Percentiles rank a stretch among this genome's conserved stretches.
phyloP scores from a whole-genome alignment of 1,140 invertebrate species.

The Calliopsis andreniformis region DNA sequence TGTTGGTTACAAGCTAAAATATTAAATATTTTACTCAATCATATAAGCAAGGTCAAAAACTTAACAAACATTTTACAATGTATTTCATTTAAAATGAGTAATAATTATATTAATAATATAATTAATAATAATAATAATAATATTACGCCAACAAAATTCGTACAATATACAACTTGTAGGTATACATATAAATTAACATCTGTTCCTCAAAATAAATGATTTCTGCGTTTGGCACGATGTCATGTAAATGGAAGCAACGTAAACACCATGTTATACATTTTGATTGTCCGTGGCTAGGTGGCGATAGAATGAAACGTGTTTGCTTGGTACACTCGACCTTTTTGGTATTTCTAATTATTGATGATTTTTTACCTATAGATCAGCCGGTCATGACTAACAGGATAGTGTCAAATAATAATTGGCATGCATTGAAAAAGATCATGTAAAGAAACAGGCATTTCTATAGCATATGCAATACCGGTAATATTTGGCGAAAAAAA shows the following conservation, averaged over 20 bases:
- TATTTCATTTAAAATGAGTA: conserved; percentile 75
- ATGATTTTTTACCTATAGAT: conserved; percentile 32
- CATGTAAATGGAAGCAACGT: conserved; percentile 75
- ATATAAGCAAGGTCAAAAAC: conserved; percentile 81
- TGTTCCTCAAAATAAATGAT: conserved; percentile 65
- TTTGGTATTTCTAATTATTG: conserved; percentile 45
- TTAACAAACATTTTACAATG: conserved; percentile 82
- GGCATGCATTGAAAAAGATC: conserved; percentile 3
- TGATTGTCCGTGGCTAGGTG: conserved; percentile 76
- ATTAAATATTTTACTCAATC: conserved; percentile 77
- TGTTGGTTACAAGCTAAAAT: conserved; percentile 80
- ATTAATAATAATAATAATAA: conserved; percentile 64
- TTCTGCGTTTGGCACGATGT: conserved; percentile 75
- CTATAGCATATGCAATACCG: background rate
- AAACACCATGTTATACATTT: conserved; percentile 72
- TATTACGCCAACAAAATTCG: conserved; percentile 70
- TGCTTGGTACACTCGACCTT: conserved; percentile 48
- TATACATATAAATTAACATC: conserved; percentile 53
- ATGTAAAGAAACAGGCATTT: background rate
- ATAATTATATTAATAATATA: conserved; percentile 73
- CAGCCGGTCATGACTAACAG: conserved; percentile 49
- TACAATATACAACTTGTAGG: conserved; percentile 64
- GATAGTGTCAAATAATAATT: conserved; percentile 6
- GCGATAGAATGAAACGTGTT: conserved; percentile 58
- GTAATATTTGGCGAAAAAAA: conserved; percentile 30